Evolutionary conservation across 2,888 invertebrate species (phyloP), one percentile per base, ranked within the genome.

Genomic region (Agrotis segetum): DNA sequence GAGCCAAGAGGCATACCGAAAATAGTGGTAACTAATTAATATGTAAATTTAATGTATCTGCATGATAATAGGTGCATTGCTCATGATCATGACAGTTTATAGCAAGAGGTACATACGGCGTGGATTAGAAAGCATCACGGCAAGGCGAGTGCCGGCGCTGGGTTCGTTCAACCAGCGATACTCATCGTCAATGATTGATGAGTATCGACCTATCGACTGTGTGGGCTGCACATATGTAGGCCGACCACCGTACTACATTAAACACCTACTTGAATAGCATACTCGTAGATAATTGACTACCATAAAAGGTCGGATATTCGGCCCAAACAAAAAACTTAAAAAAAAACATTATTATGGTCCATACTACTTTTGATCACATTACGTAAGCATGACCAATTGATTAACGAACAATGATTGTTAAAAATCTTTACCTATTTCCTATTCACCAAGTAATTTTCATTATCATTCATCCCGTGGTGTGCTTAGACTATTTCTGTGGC

Each of bases 181-280:
- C 87, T 90, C 89, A 89, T 90, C 82, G 89, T 87, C 88, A 90
- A 91, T 95, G 93, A 95, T 93, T 91, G 92, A 95, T 92, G 91
- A 89, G 87, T 88, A 73, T 77, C 89, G 89, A 88, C 77, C 80
- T 79, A 92, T 92, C 88, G 89, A 88, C 79, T 85, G 92, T 90
- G 94, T 95, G 91, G 94, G 94, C 85, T 85, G 91, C 84, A 85
- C 89, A 90, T 63, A 75, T 89, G 91, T 90, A 88, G 89, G 88
- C 88, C 87, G 90, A 88, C 86, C 88, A 88, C 88, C 84, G 88
- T 88, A 89, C 93, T 91, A 92, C 90, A 89, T 92, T 84, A 87
- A 84, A 91, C 93, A 92, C 92, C 92, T 90, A 92, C 91, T 78
- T 74, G 73, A 71, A 67, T 75, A 71, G 73, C 72, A 67, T 75